A percentile compares a stretch with the other conserved stretches of the same genome.
Conservation (phyloP, 2,888 invertebrate genomes). For the Trichogramma dendrolimi region DNA sequence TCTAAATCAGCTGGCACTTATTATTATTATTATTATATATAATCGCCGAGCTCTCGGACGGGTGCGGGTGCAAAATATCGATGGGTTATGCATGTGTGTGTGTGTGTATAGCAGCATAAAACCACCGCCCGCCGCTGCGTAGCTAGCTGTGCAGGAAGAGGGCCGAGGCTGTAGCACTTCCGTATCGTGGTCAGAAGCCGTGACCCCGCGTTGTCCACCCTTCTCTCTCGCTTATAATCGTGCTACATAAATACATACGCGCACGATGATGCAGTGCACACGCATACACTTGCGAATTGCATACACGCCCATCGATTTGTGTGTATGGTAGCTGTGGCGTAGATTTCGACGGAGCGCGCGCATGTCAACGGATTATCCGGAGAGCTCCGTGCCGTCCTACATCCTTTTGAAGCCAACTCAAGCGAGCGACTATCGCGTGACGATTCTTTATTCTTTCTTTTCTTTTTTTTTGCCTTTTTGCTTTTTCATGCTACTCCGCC, state of each 20-base stretch:
- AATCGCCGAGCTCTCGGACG: not conserved
- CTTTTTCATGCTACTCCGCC: too few relatives aligned
- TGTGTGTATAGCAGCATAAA: too few relatives aligned
- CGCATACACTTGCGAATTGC: not conserved
- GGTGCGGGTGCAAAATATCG: constrained; percentile 5
- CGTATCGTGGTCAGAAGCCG: constrained; percentile 51
- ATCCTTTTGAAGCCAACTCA: too few relatives aligned
- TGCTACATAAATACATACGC: constrained; percentile 5
- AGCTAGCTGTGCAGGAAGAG: constrained; percentile 44
- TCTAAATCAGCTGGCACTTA: too few relatives aligned
- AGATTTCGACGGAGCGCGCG: too few relatives aligned
- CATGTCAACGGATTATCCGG: constrained; percentile 41
- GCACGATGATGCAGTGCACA: constrained; percentile 22
- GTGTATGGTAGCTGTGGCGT: constrained; percentile 1
- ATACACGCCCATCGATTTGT: not conserved
- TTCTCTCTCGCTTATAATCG: constrained; percentile 30
- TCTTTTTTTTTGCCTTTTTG: too few relatives aligned
- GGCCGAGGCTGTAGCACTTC: constrained; percentile 50
- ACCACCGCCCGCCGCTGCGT: not conserved
- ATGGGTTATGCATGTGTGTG: too few relatives aligned
- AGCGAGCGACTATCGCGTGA: too few relatives aligned
- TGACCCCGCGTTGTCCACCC: constrained; percentile 45
- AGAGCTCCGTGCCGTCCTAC: too few relatives aligned
- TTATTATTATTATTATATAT: too few relatives aligned
- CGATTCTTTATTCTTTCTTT: too few relatives aligned